Base-by-base conservation (phyloP, 2,888 invertebrate genomes). In the Mesorhabditis spiculigera region DNA sequence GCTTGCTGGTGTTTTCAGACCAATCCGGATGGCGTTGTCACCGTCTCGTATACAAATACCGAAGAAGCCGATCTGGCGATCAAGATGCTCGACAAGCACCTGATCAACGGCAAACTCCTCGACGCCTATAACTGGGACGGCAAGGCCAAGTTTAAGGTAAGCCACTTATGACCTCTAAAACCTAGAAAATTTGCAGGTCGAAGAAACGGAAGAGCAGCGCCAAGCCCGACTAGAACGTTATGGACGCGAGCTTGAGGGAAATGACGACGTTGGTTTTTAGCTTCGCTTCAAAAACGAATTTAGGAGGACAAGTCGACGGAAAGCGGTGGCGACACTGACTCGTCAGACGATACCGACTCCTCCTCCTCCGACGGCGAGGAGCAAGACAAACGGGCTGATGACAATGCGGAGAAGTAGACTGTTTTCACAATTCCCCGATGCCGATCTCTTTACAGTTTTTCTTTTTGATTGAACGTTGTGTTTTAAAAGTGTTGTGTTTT, bases 71-170 rank as follows among this genome's bases (percentile, higher is more conserved):
- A 97, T 88, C 90, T 91, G 71, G 95, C 94, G 66, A 91, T 97
- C 10, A 90, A 90, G 45, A 63, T 61, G 90, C 5, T 43, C 63
- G n/a, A 50, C 13, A 65, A 42, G 13, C 4, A 4, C 4, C 13
- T 42, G 5, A 13, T 65, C 10, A 43, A 65, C 6, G 28, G 16
- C 10, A 45, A 41, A 67, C 10, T 67, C 87, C 90, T 98, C 44
- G 90, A 90, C 4, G 96, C 95, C 4, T 92, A 92, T 86, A 91
- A 92, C 75, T 97, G 94, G 93, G 95, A 98, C 88, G 97, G 97
- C 28, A 92, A 92, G 86, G 93, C 94, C 0, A 96, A 94, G 87
- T 95, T 92, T 87, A 92, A 91, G 87, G 58, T 50, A 50, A 10
- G 10, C 58, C 10, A 10, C n/a, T 50, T 13, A 13, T 13, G 58